Conservation (phyloP, 1,140 invertebrate genomes). For the Coelopa frigida region DNA sequence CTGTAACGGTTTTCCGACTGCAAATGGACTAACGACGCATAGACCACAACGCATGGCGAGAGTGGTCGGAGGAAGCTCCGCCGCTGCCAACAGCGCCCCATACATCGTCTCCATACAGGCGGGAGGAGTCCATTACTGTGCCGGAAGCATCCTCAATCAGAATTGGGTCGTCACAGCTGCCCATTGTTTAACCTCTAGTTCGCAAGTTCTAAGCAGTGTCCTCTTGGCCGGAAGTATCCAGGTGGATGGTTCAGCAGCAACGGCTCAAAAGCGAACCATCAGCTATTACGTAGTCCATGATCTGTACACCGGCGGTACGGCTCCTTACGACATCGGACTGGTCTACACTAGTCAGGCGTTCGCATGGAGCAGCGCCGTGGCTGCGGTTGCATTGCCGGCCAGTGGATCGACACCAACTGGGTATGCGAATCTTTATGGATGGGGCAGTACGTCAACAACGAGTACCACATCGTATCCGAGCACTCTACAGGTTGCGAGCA, state of each 20-base stretch:
- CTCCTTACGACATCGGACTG: slow-evolving; percentile 50
- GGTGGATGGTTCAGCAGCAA: slow-evolving; percentile 26
- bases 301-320: slow-evolving; percentile 38
- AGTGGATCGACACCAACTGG: slow-evolving; percentile 44
- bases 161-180: slow-evolving; percentile 49
- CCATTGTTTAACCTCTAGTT: slow-evolving; percentile 32
- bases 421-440: slow-evolving; percentile 44
- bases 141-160: slow-evolving; percentile 47
- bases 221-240: slow-evolving; percentile 32
- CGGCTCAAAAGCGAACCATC: slow-evolving; percentile 31
- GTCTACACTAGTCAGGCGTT: slow-evolving; percentile 47
- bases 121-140: slow-evolving; percentile 48
- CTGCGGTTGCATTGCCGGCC: slow-evolving; percentile 40
- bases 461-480: slow-evolving; percentile 33
- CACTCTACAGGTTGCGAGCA: slow-evolving; percentile 39
- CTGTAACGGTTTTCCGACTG: no score
- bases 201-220: slow-evolving; percentile 26
- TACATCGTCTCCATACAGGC: slow-evolving; percentile 42
- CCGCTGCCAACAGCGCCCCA: slow-evolving; percentile 30
- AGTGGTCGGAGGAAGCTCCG: slow-evolving; percentile 34
- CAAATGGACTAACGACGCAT: no score
- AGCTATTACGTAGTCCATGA: slow-evolving; percentile 28
- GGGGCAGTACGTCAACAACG: slow-evolving; percentile 46
- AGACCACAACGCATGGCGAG: no score
- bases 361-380: slow-evolving; percentile 43